phyloP scores from a whole-genome alignment of 1,140 invertebrate genomes.

The Zaprionus ghesquierei region DNA sequence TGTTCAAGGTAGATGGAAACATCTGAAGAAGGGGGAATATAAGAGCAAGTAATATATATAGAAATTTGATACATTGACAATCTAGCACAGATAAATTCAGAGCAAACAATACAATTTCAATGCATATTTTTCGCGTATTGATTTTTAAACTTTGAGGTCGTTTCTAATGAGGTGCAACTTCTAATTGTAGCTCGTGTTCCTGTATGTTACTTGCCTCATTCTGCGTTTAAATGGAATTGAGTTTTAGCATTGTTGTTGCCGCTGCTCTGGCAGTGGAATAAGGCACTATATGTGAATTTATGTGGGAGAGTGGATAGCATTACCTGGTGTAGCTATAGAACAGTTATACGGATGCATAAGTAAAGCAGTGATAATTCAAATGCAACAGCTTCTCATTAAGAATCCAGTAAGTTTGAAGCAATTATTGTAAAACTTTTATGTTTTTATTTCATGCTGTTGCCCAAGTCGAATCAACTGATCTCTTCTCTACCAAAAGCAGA shows the following conservation, averaged over 20 bases:
- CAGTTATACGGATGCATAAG: not conserved
- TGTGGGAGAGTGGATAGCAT: conserved; percentile 47
- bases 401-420: too few relatives aligned
- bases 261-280: conserved; percentile 26
- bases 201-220: too few relatives aligned
- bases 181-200: not conserved
- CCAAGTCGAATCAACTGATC: too few relatives aligned
- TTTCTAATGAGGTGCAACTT: conserved; percentile 62
- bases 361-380: conserved; percentile 2
- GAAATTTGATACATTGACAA: too few relatives aligned
- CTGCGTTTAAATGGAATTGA: conserved; percentile 60
- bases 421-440: too few relatives aligned
- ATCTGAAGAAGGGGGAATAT: too few relatives aligned
- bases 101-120: too few relatives aligned
- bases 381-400: not conserved
- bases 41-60: too few relatives aligned
- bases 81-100: too few relatives aligned
- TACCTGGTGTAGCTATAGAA: not conserved
- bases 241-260: conserved; percentile 30
- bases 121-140: conserved; percentile 26
- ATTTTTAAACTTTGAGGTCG: conserved; percentile 51
- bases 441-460: too few relatives aligned
- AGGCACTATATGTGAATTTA: conserved; percentile 42
- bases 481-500: too few relatives aligned
- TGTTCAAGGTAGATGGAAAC: too few relatives aligned